Percentiles rank a stretch among this genome's conserved stretches.
Conservation (phyloP, 23 tunicate genomes). For the Diplosoma virens region DNA sequence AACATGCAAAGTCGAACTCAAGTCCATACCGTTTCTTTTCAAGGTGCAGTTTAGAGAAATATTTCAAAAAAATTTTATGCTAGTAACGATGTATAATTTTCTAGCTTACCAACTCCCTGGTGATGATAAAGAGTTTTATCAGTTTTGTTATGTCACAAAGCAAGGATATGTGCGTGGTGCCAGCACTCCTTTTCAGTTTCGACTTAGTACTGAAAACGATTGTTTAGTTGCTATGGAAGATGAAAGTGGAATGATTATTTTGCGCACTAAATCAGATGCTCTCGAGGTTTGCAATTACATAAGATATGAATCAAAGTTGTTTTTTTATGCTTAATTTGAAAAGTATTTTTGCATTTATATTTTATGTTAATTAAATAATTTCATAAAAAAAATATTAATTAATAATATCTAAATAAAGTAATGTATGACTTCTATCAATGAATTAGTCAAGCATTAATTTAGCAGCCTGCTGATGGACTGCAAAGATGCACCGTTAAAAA, state of each 20-base stretch:
- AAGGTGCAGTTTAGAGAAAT: constrained; percentile 53
- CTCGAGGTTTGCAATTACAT: constrained; percentile 53
- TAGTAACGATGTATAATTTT: too few relatives aligned
- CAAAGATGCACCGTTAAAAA: too few relatives aligned
- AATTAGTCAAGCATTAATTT: too few relatives aligned
- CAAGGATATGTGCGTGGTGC: constrained; percentile 89
- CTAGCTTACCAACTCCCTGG: constrained; percentile 71
- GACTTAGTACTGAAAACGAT: constrained; percentile 65
- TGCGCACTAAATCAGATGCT: constrained; percentile 74
- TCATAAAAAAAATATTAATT: background rate
- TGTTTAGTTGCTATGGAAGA: constrained; percentile 76
- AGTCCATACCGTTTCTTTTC: constrained; percentile 45
- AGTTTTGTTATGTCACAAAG: constrained; percentile 84
- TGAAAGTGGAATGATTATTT: constrained; percentile 81
- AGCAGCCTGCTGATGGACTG: too few relatives aligned
- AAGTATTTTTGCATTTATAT: too few relatives aligned
- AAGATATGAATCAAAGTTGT: too few relatives aligned
- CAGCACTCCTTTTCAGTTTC: constrained; percentile 91
- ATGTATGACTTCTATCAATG: too few relatives aligned
- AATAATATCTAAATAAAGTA: too few relatives aligned
- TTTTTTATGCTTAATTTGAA: too few relatives aligned
- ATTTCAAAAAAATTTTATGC: too few relatives aligned
- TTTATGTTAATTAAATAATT: background rate
- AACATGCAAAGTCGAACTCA: constrained; percentile 7
- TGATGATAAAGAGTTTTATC: constrained; percentile 78